A percentile compares a stretch with the other conserved stretches of the same genome.
phyloP scores from a whole-genome alignment of 1,140 invertebrate species.

The Caenorhabditis latens region DNA sequence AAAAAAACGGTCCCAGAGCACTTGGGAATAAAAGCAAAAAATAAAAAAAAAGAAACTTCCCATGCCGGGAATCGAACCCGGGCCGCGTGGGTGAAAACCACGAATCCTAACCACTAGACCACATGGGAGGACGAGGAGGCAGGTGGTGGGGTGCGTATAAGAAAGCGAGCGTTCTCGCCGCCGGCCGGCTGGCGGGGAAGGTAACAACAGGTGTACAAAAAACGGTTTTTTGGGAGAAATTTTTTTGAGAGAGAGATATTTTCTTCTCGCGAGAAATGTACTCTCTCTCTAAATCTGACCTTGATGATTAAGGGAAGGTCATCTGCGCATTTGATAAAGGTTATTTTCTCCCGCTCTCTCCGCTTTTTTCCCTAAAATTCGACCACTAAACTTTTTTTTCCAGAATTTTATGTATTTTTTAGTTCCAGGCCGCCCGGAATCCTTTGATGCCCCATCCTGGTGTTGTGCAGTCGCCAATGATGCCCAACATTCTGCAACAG shows the following conservation, averaged over 20 bases:
- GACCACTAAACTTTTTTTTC: background rate
- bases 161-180: background rate
- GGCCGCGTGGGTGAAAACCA: slow-evolving; percentile 87
- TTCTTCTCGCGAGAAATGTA: background rate
- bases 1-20: background rate
- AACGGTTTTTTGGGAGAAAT: background rate
- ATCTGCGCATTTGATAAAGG: background rate
- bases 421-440: slow-evolving; percentile 11
- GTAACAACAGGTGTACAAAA: background rate
- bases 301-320: slow-evolving; percentile 28
- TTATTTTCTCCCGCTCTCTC: background rate
- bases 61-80: slow-evolving; percentile 88
- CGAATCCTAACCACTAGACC: slow-evolving; percentile 84
- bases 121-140: slow-evolving; percentile 45
- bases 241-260: background rate
- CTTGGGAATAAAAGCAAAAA: background rate
- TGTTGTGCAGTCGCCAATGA: slow-evolving; percentile 5
- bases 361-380: background rate
- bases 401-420: background rate
- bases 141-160: background rate
- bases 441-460: background rate
- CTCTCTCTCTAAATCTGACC: background rate
- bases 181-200: background rate
- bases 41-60: slow-evolving; percentile 79
- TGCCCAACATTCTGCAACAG: slow-evolving; percentile 33